phyloP scores from a whole-genome alignment of 1,140 invertebrate genomes.

The Globodera rostochiensis region DNA sequence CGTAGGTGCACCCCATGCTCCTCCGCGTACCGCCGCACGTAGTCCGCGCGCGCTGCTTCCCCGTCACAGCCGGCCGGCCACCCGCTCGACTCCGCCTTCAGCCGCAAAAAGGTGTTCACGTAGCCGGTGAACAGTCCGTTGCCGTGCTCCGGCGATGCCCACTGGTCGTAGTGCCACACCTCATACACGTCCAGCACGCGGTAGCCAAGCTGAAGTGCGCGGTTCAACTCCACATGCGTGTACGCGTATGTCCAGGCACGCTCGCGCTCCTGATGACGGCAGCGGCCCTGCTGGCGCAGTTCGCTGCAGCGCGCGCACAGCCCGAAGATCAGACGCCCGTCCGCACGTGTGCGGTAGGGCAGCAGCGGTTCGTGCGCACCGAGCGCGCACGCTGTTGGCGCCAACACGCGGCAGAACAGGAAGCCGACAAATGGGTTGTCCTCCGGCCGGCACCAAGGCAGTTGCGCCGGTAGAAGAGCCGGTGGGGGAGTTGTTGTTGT shows the following conservation, averaged over 20 bases:
- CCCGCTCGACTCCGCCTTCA: constrained; percentile 27
- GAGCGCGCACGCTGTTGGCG: background rate
- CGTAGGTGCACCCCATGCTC: constrained; percentile 21
- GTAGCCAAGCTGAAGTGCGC: constrained; percentile 16
- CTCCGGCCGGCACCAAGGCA: constrained; percentile 11
- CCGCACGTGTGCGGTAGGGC: background rate
- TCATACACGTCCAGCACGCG: constrained; percentile 11
- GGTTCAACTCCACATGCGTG: constrained; percentile 33
- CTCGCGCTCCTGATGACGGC: constrained; percentile 4
- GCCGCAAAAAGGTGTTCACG: constrained; percentile 28
- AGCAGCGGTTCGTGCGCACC: background rate
- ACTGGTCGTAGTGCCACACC: constrained; percentile 30
- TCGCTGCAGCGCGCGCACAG: constrained; percentile 27
- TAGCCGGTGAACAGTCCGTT: constrained; percentile 30
- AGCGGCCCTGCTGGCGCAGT: background rate
- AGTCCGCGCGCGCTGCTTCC: background rate
- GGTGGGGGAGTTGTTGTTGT: no score
- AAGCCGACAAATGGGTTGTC: background rate
- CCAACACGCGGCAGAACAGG: background rate
- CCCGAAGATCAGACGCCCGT: constrained; percentile 21
- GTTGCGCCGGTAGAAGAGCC: background rate
- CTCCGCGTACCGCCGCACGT: background rate
- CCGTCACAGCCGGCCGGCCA: constrained; percentile 26
- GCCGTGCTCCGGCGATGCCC: background rate
- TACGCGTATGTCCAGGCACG: constrained; percentile 22